These are phyloP conservation scores for Iphiclides podalirius DNA, from an alignment of 2,888 invertebrate genomes.

Conservation along the genomic window DNA sequence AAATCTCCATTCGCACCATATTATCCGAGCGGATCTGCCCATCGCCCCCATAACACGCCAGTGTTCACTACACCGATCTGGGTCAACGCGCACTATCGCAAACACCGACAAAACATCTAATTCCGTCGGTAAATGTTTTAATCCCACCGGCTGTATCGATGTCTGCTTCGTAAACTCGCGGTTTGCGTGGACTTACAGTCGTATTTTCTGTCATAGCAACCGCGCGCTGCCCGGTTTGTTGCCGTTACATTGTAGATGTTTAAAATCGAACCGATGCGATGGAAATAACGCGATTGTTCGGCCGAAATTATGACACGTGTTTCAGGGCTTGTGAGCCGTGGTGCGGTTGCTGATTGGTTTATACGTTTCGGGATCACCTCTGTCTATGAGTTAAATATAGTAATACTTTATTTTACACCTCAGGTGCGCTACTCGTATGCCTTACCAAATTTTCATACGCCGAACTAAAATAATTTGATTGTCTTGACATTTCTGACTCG, in stretches of 20 bases:
- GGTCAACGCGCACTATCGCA: constrained; percentile 42
- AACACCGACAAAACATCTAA: constrained; percentile 58
- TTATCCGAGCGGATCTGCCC: constrained; percentile 22
- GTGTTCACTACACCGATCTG: constrained; percentile 36
- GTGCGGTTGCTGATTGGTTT: constrained; percentile 4
- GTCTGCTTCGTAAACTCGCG: constrained; percentile 31
- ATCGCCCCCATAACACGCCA: constrained; percentile 30
- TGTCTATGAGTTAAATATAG: no score
- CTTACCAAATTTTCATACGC: no score
- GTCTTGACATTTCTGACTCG: no score
- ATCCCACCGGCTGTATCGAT: constrained; percentile 33
- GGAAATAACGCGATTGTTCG: constrained; percentile 16
- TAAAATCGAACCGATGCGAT: constrained; percentile 12
- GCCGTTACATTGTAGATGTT: constrained; percentile 24
- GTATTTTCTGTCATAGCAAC: constrained; percentile 44
- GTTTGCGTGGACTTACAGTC: constrained; percentile 30
- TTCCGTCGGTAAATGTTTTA: constrained; percentile 52
- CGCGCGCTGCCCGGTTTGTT: constrained; percentile 23
- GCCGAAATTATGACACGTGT: constrained; percentile 11
- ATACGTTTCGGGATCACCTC: no score
- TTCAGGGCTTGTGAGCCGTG: not conserved
- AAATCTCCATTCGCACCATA: constrained; percentile 21
- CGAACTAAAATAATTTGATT: no score
- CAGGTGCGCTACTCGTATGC: no score
- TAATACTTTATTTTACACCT: no score